Evolutionary conservation across 2,113 vertebrate species (phyloP), one percentile per base, ranked within the genome.

Genomic region (Corythoichthys intestinalis): DNA sequence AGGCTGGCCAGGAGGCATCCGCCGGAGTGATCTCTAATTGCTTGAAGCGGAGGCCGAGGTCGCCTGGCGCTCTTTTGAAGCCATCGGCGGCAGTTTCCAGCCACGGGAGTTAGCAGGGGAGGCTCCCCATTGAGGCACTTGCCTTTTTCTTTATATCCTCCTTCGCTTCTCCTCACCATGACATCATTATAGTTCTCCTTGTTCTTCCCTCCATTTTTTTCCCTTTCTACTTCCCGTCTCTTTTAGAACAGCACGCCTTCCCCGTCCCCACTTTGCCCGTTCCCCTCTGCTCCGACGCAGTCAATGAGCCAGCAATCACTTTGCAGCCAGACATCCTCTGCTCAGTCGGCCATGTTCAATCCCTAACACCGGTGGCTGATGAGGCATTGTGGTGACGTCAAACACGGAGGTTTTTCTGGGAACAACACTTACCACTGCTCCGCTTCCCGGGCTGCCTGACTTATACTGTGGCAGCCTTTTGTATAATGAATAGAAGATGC

Each of bases 1-100:
- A 84, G 88, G 83, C 89, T 84, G 89, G 86, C 86, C 86, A 86
- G 88, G 89, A 90, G 89, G 87, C 87, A 89, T 86, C 86, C 84
- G 83, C 86, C 87, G 89, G 87, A 90, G 87, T 88, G 89, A 89
- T 89, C 89, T 88, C 87, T 89, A 90, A 90, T 89, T 90, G 89
- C 89, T 87, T 83, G 86, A 89, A 87, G 86, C 84, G 77, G 83
- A 86, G 85, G 85, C 83, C 89, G 81, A 86, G 86, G 84, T 85
- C 87, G 89, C 88, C 85, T 86, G 88, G 87, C 87, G 82, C 88
- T 88, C 85, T 86, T 89, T 85, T 89, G 80, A 90, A 89, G 90
- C 87, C 86, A 86, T 83, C 83, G 78, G 80, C 83, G 79, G 82
- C 76, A 82, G 80, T 79, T 86, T 87, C 85, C 82, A 84, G 85